phyloP scores from a whole-genome alignment of 2,113 vertebrate species.

The Festucalex cinctus region DNA sequence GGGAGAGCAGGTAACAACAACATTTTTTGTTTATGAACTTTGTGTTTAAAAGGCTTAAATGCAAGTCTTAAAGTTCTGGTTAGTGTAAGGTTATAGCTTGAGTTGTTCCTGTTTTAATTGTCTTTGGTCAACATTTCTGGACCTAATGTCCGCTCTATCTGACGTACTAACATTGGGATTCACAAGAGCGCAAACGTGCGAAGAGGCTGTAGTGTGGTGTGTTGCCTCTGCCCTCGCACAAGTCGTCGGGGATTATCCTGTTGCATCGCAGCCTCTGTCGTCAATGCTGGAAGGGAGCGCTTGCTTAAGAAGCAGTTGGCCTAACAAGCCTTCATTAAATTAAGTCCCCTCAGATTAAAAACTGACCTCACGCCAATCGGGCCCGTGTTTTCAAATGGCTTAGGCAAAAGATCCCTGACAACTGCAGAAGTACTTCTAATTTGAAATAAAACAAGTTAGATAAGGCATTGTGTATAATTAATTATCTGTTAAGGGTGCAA shows the following conservation, averaged over 20 bases:
- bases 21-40: conserved; percentile 3
- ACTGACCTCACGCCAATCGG: conserved; percentile 8
- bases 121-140: background rate
- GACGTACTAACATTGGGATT: background rate
- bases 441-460: background rate
- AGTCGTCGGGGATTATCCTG: conserved; percentile 53
- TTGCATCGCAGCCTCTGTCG: conserved; percentile 43
- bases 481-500: background rate
- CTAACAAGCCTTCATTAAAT: conserved; percentile 15
- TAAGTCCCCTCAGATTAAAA: conserved; percentile 34
- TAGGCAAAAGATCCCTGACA: background rate
- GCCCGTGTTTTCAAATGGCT: background rate
- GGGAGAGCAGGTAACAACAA: conserved; percentile 56
- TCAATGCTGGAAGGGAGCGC: conserved; percentile 52
- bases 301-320: conserved; percentile 21
- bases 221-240: conserved; percentile 38
- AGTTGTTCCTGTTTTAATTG: background rate
- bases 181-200: conserved; percentile 25
- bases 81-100: background rate
- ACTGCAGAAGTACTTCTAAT: background rate
- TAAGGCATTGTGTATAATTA: background rate
- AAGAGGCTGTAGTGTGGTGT: conserved; percentile 29
- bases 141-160: background rate
- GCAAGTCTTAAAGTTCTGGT: background rate
- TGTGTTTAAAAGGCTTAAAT: background rate